Evolutionary conservation across 37 sponge, comb jelly and placozoan genomes (phyloP).

Genomic region (Cliona cf. orientalis): DNA sequence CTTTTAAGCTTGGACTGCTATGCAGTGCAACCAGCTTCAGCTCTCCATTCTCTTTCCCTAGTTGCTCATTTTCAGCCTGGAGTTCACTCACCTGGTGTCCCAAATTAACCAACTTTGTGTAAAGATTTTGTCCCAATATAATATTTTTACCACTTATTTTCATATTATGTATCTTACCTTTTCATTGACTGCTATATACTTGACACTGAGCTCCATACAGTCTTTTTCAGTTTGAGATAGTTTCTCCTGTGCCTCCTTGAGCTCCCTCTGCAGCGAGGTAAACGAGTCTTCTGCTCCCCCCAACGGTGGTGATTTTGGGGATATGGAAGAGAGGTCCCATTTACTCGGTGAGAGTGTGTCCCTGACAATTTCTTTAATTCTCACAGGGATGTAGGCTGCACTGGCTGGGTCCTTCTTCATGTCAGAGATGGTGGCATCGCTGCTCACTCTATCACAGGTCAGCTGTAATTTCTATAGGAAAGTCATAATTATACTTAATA

Average conservation of each 20-base stretch:
- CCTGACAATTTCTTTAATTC: slow-evolving; percentile 65
- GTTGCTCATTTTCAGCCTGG: background rate
- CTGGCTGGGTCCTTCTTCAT: slow-evolving; percentile 50
- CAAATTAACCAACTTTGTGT: background rate
- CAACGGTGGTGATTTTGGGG: no score
- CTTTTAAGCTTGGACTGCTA: background rate
- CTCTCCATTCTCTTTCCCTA: slow-evolving; percentile 27
- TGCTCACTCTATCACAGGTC: slow-evolving; percentile 42
- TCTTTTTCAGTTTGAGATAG: slow-evolving; percentile 42
- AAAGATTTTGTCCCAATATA: no score
- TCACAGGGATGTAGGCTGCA: slow-evolving; percentile 50
- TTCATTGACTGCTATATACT: slow-evolving; percentile 61
- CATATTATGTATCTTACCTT: slow-evolving; percentile 21
- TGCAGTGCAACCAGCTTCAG: no score
- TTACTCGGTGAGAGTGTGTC: slow-evolving; percentile 41
- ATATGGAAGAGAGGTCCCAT: no score
- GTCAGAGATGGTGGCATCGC: slow-evolving; percentile 47
- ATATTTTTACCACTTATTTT: background rate
- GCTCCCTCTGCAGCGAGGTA: slow-evolving; percentile 53
- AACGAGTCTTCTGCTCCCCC: background rate
- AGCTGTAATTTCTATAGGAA: slow-evolving; percentile 53
- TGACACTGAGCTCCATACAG: slow-evolving; percentile 41
- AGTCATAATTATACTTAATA: no score
- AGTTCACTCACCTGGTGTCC: slow-evolving; percentile 4
- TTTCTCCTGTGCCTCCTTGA: slow-evolving; percentile 33